Base-by-base conservation (phyloP, 2,113 vertebrate species). In the Datnioides undecimradiatus region DNA sequence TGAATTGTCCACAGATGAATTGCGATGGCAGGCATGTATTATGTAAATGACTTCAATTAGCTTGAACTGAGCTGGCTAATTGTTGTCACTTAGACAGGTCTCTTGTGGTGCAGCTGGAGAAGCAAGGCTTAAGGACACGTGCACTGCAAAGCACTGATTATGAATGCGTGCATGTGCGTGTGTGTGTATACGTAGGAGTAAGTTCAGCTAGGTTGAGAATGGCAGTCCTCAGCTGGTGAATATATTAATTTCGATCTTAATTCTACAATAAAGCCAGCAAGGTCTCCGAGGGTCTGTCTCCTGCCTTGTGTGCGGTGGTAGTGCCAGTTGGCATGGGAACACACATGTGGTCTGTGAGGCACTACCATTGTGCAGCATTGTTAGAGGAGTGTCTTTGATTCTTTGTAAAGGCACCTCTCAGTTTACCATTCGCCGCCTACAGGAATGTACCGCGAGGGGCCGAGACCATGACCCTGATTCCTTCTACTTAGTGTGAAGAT, bases 21-120 rank as follows among this genome's bases (percentile, higher is more conserved):
- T 80, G 73, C 59, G 79, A 91, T 83, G 81, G 87, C 81, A 80
- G 70, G 65, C 85, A 36, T 90, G 85, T 76, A 89, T 91, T 91
- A 89, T 93, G 87, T 66, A 93, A 93, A 94, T 93, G 69, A 80
- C 75, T 92, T 89, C 87, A 94, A 92, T 95, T 91, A 90, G 76
- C 80, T 85, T 91, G 86, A 94, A 93, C 87, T 79, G 80, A 92
- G 90, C 72, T 4, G 87, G 90, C 89, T 94, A 93, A 94, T 93
- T 93, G 90, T 92, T 87, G 88, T 88, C 92, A 92, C 73, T 87
- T 85, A 87, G 78, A 86, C 80, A 74, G 80, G 79, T 86, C 86
- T 91, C 89, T 87, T 71, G 90, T 77, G 87, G 73, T 65, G 67
- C 73, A 86, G 79, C 82, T 82, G 59, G 67, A 82, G 68, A 59